Percentiles rank a stretch among this genome's conserved stretches.
Conservation (phyloP, 2,888 invertebrate genomes). For the Dichetophora obliterata region DNA sequence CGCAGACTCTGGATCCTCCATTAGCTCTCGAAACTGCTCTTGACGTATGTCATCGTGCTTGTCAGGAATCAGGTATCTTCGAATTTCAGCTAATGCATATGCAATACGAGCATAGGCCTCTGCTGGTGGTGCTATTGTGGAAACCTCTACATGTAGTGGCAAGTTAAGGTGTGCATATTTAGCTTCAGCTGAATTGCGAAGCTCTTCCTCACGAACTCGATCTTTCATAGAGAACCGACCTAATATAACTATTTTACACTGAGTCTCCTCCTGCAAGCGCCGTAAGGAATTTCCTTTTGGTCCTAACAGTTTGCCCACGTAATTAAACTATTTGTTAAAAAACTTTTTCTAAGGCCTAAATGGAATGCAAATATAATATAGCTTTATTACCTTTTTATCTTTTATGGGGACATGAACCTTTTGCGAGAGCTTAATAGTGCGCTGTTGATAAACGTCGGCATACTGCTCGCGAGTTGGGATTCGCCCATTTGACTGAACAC, state of each 20-base stretch:
- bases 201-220: conserved; percentile 84
- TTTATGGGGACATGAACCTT: conserved; percentile 71
- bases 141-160: conserved; percentile 90
- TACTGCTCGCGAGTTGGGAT: conserved; percentile 78
- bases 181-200: conserved; percentile 85
- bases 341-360: neutral
- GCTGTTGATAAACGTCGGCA: conserved; percentile 80
- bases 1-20: conserved; percentile 67
- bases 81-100: conserved; percentile 86
- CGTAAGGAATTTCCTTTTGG: conserved; percentile 95
- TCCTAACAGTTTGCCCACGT: conserved; percentile 93
- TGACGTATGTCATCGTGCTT: conserved; percentile 85
- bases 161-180: conserved; percentile 91
- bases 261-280: conserved; percentile 92
- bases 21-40: conserved; percentile 85
- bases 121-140: conserved; percentile 87
- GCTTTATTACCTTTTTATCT: conserved; percentile 61
- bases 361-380: neutral
- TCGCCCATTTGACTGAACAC: conserved; percentile 78
- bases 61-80: conserved; percentile 75
- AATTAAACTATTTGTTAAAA: conserved; percentile 80
- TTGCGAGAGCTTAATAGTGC: conserved; percentile 66
- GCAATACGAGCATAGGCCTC: conserved; percentile 89
- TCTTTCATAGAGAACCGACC: conserved; percentile 95
- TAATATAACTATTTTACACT: conserved; percentile 96